Conservation (phyloP, 2,113 vertebrate species). For the Neotragus pygmaeus region DNA sequence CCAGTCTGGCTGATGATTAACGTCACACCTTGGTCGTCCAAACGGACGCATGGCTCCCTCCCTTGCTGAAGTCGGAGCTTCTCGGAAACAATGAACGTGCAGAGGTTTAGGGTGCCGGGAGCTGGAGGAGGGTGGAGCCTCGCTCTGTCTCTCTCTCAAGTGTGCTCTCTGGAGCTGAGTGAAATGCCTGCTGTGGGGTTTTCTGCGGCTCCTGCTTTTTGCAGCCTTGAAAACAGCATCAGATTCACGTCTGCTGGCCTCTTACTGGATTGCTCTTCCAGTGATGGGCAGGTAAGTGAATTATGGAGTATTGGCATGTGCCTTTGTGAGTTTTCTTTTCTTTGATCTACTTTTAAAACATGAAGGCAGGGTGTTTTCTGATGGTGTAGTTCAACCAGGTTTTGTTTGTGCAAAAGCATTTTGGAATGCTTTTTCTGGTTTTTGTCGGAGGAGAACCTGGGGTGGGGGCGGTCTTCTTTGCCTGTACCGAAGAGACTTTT, state of each 20-base stretch:
- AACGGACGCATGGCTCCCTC: neutral
- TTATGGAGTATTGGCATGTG: neutral
- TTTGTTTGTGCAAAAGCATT: neutral
- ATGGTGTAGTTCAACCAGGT: neutral
- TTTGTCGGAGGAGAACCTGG: neutral
- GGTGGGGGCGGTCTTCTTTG: neutral
- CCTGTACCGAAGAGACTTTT: neutral
- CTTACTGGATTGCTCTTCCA: neutral
- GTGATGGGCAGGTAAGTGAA: constrained; percentile 21
- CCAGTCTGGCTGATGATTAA: neutral
- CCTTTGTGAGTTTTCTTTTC: neutral
- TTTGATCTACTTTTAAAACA: neutral
- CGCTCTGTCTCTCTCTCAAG: neutral
- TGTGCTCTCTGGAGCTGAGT: neutral
- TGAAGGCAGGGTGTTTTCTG: neutral
- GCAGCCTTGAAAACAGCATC: neutral
- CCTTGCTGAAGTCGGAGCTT: neutral
- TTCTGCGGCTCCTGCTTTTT: neutral
- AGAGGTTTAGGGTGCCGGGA: neutral
- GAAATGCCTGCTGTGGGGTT: neutral
- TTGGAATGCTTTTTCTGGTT: neutral
- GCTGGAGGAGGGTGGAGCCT: constrained; percentile 31
- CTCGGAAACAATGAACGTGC: neutral
- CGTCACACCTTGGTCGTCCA: neutral
- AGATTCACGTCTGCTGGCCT: neutral